These are phyloP conservation scores for Apeira syringaria DNA, from an alignment of 2,888 invertebrate species.

Conservation along the genomic window DNA sequence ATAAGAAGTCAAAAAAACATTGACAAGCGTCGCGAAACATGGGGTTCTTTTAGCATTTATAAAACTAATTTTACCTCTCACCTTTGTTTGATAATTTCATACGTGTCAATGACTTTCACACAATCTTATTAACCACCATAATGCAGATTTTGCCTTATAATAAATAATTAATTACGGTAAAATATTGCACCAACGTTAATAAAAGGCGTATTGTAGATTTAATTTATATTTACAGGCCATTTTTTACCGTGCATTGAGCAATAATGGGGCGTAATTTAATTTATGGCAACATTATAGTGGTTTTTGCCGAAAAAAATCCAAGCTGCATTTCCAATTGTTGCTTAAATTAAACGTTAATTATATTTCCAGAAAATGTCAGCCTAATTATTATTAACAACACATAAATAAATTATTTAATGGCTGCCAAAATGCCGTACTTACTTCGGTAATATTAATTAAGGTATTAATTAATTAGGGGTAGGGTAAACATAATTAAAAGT, in stretches of 20 bases:
- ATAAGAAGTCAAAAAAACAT: too few species aligned
- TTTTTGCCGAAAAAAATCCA: not conserved
- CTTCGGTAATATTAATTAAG: slow-evolving; percentile 46
- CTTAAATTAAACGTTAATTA: too few species aligned
- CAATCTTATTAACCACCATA: too few species aligned
- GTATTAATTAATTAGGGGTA: slow-evolving; percentile 45
- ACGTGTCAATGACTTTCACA: too few species aligned
- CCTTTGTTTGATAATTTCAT: too few species aligned
- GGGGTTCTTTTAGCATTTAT: too few species aligned
- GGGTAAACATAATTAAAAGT: slow-evolving; percentile 59
- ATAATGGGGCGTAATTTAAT: slow-evolving; percentile 12
- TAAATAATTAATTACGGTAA: too few species aligned
- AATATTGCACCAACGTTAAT: not conserved
- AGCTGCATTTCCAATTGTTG: not conserved
- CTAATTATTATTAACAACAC: too few species aligned
- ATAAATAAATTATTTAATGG: slow-evolving; percentile 14
- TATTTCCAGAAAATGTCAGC: too few species aligned
- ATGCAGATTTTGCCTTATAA: too few species aligned
- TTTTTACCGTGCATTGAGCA: not conserved
- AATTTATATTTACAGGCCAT: slow-evolving; percentile 1
- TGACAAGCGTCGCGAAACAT: too few species aligned
- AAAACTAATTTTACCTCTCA: too few species aligned
- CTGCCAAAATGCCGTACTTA: slow-evolving; percentile 26
- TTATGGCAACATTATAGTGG: slow-evolving; percentile 16
- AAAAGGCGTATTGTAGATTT: not conserved